Evolutionary conservation across 1,140 invertebrate genomes (phyloP).

Genomic region (Pachyrhynchus sulphureomaculatus): DNA sequence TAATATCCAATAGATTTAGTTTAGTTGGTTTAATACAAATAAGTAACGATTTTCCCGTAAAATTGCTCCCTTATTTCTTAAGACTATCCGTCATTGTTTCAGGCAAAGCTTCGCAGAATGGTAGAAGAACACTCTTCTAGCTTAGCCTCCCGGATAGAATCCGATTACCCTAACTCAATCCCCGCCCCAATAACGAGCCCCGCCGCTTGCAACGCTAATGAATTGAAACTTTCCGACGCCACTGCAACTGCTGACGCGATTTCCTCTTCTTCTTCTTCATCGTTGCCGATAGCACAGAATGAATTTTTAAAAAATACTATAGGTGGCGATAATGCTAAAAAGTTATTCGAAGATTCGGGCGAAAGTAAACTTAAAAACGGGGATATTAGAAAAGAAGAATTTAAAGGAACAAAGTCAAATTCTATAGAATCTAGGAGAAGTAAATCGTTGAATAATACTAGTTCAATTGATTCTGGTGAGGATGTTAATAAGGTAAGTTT

Average conservation of each 20-base stretch:
- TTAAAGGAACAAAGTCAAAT: conserved; percentile 31
- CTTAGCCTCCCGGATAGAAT: conserved; percentile 45
- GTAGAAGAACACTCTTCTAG: conserved; percentile 49
- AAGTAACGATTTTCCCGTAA: too few relatives aligned
- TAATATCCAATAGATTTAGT: too few relatives aligned
- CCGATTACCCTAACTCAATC: conserved; percentile 43
- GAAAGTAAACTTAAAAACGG: conserved; percentile 31
- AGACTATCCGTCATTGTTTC: background rate
- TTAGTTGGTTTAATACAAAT: too few relatives aligned
- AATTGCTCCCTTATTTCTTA: too few relatives aligned
- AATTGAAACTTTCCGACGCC: conserved; percentile 35
- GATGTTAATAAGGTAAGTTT: conserved; percentile 30
- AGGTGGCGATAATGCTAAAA: conserved; percentile 1
- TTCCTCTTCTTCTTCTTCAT: background rate
- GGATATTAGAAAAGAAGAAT: conserved; percentile 38
- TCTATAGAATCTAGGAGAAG: conserved; percentile 42
- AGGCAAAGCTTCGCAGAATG: conserved; percentile 51
- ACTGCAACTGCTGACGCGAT: background rate
- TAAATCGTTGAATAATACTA: conserved; percentile 43
- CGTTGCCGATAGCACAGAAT: background rate
- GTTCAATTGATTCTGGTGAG: conserved; percentile 39
- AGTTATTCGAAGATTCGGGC: conserved; percentile 1
- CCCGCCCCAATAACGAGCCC: conserved; percentile 37
- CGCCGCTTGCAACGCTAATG: conserved; percentile 31
- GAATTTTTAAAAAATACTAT: background rate